Conservation (phyloP, 2,888 invertebrate species). For the Arctia plantaginis region DNA sequence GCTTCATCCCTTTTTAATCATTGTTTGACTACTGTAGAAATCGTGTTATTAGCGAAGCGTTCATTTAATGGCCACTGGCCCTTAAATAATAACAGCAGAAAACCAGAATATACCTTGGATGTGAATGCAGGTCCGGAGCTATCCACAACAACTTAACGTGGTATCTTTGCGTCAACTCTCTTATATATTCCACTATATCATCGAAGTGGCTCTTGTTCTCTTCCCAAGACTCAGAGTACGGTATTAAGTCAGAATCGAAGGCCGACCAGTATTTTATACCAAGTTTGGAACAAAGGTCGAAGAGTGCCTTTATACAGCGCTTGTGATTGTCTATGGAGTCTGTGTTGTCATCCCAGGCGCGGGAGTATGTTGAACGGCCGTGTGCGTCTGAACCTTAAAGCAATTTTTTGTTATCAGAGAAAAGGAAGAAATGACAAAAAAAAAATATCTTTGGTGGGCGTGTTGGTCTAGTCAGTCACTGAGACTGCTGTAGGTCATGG, state of each 20-base stretch:
- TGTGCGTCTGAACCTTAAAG: conserved; percentile 73
- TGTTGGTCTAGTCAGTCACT: too few species aligned
- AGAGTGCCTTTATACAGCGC: conserved; percentile 86
- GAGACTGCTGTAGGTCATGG: too few species aligned
- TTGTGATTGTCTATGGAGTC: conserved; percentile 86
- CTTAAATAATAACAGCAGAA: neutral
- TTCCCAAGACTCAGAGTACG: conserved; percentile 83
- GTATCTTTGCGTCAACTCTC: conserved; percentile 84
- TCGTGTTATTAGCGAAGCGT: too few species aligned
- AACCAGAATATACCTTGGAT: conserved; percentile 77
- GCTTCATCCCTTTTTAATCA: neutral
- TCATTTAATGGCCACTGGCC: too few species aligned
- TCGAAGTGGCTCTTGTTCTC: conserved; percentile 86
- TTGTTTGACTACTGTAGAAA: too few species aligned
- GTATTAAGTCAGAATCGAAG: conserved; percentile 88
- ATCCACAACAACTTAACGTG: conserved; percentile 88
- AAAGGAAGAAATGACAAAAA: too few species aligned
- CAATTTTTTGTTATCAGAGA: neutral
- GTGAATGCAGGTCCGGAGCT: conserved; percentile 88
- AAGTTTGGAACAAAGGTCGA: conserved; percentile 88
- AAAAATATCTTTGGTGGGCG: too few species aligned
- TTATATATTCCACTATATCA: conserved; percentile 85
- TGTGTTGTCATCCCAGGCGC: conserved; percentile 87
- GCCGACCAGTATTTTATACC: conserved; percentile 89
- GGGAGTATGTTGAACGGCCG: conserved; percentile 72